Base-by-base conservation (phyloP, 2,797 vertebrate species). In the Jordanella pulchra region DNA sequence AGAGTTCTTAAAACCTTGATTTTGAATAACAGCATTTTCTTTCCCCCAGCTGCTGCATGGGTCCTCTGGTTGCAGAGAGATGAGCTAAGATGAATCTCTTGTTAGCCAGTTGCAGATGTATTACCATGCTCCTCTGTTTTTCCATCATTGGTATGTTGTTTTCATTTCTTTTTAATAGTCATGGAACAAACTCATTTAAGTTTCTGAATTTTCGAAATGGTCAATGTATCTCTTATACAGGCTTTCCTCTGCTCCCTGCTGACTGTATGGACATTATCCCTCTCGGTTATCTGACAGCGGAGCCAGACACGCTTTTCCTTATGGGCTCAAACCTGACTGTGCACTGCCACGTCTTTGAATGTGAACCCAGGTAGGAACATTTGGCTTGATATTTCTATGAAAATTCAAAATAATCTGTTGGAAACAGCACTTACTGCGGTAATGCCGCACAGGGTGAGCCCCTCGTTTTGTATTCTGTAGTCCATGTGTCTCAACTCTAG, bases 251-350 rank as follows among this genome's bases (percentile, higher is more conserved):
- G 55, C 45, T 78, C 15, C 73, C 30, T 4, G 71, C 56, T 69
- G 27, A 28, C 25, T 73, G 73, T 65, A 39, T 25, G 56, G 0
- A 0, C 14, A 27, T 90, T 2, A 47, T 13, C 0, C 42, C 53
- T 54, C 50, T 1, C 2, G 94, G 94, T 17, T 17, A 61, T 39
- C 27, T 95, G 73, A 90, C 72, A 6, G 84, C 92, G 1, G 77
- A 93, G 51, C 91, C 90, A 32, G 71, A 78, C 3, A 30, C 56
- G 1, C 64, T 74, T 7, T 87, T 95, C 67, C 80, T 67, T 11
- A 32, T 94, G 55, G 93, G 94, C 32, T 93, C 95, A 35, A 82
- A 93, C 67, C 71, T 94, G 70, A 93, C 85, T 0, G 88, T 94
- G 51, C 80, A 72, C 81, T 95, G 94, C 77, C 87, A 82, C 42